A percentile compares a stretch with the other conserved stretches of the same genome.
phyloP scores from a whole-genome alignment of 2,113 vertebrate species.

The Oenanthe melanoleuca region DNA sequence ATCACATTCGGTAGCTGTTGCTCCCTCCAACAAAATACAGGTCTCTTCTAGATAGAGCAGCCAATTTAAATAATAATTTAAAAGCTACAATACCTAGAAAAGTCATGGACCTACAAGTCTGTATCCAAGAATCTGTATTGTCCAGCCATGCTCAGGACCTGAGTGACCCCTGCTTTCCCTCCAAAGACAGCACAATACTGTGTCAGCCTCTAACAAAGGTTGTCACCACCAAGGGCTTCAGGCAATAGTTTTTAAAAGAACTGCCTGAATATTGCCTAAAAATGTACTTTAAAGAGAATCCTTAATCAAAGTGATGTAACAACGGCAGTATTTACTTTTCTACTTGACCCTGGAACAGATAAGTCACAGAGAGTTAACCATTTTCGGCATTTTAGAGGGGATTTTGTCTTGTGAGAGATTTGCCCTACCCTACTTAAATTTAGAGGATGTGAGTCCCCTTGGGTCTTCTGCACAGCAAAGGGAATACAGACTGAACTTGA shows the following conservation, averaged over 20 bases:
- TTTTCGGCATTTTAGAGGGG: background rate
- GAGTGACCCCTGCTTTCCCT: background rate
- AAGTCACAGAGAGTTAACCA: background rate
- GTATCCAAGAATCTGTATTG: background rate
- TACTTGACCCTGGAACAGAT: background rate
- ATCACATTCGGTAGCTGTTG: background rate
- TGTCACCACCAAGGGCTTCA: background rate
- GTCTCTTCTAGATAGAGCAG: background rate
- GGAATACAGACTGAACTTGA: background rate
- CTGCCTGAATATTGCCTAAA: background rate
- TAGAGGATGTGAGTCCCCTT: background rate
- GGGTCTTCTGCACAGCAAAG: background rate
- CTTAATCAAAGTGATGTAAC: background rate
- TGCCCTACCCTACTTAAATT: background rate
- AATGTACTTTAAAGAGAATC: slow-evolving; percentile 19
- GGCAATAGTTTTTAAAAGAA: background rate
- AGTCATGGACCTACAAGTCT: background rate
- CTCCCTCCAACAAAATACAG: background rate
- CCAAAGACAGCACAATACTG: background rate
- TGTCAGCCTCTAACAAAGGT: background rate
- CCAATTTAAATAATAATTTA: background rate
- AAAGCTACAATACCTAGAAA: background rate
- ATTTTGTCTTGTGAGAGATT: background rate
- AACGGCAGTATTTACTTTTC: background rate
- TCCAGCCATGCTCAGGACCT: background rate